Base-by-base conservation (phyloP, 2,888 invertebrate species). In the Pollenia angustigena region DNA sequence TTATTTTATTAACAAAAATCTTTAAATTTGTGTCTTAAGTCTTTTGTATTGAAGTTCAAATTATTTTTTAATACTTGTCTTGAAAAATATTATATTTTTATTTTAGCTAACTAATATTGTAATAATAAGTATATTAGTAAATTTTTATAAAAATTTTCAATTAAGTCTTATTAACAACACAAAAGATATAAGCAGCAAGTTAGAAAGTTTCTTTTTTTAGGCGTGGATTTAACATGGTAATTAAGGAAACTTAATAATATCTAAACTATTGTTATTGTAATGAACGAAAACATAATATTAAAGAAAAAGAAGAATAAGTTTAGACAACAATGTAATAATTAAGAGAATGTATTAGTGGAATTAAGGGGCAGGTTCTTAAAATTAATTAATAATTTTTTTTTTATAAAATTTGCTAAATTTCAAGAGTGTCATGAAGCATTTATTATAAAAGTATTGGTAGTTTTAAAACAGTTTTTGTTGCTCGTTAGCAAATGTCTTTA, bases 81-180 rank as follows among this genome's bases (percentile, higher is more conserved):
- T 48, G 32, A 56, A 68, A 74, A 60, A 46, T 32, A 84, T 44
- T 23, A 46, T 79, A 32, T 32, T 32, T 72, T 58, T 11, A 58
- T 4, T 52, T 78, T 56, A 81, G 48, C 68, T 75, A 69, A 82
- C 74, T 69, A 69, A 71, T 58, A 23, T 40, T 81, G 68, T 52
- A 60, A 74, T 79, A 32, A 7, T 32, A n/a, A 8, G 56, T 18
- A 42, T 80, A 60, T 60, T 50, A 46, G 23, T 12, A 7, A 23
- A 18, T 54, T 75, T 40, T 32, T 58, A 46, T 23, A 48, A 44
- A 58, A 14, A 18, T 3, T 7, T 14, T 71, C 44, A 54, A 56
- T 54, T 23, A 18, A 12, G 42, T 14, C 9, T 44, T 14, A 56
- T 42, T n/a, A n/a, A n/a, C 14, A 42, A 42, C n/a, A 42, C 60